These are phyloP conservation scores for Peromyscus californicus DNA, from an alignment of 2,113 vertebrate species.

Conservation along the genomic window DNA sequence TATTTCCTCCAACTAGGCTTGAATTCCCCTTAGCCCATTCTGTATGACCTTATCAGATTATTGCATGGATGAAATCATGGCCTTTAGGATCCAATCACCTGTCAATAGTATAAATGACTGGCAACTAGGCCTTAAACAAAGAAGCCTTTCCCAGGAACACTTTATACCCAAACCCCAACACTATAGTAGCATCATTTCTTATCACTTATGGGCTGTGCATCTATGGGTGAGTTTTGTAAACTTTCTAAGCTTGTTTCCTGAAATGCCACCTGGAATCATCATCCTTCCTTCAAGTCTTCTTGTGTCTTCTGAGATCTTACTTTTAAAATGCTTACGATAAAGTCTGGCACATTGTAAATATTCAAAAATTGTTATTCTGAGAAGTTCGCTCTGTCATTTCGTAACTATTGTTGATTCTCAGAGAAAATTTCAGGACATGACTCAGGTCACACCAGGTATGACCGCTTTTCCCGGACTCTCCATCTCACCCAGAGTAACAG, in stretches of 20 bases:
- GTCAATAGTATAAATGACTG: neutral
- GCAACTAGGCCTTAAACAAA: neutral
- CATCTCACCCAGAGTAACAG: neutral
- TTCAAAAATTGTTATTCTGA: neutral
- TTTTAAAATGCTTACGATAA: slow-evolving; percentile 6
- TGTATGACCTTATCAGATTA: neutral
- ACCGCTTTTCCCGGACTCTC: neutral
- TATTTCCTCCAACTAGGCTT: neutral
- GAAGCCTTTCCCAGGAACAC: neutral
- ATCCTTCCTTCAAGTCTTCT: neutral
- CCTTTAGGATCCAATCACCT: neutral
- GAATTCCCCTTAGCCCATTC: neutral
- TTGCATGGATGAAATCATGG: neutral
- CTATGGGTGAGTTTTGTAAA: neutral
- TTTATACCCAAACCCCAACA: neutral
- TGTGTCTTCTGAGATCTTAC: neutral
- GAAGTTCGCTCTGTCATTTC: neutral
- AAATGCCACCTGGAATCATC: neutral
- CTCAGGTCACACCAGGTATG: neutral
- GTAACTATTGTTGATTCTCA: neutral
- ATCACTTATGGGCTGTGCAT: neutral
- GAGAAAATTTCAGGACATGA: neutral
- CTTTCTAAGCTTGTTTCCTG: neutral
- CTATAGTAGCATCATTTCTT: neutral
- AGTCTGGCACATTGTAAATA: neutral